Evolutionary conservation across 2,113 vertebrate genomes (phyloP).

Genomic region (Podarcis muralis): DNA sequence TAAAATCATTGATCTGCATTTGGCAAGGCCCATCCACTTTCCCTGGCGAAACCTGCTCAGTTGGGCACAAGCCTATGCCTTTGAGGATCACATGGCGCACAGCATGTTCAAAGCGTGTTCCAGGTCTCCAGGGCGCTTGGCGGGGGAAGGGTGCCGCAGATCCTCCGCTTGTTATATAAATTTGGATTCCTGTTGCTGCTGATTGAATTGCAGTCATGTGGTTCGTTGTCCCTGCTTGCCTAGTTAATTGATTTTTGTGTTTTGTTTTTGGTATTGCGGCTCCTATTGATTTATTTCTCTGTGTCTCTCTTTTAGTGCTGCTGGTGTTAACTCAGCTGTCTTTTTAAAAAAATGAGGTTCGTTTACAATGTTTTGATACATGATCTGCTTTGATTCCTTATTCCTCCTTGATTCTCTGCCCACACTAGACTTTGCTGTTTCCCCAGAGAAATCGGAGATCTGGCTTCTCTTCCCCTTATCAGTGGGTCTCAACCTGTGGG

Average conservation of each 20-base stretch:
- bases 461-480: background rate
- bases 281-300: background rate
- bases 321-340: background rate
- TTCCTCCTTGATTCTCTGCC: background rate
- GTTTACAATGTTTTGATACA: too few relatives aligned
- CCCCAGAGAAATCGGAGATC: background rate
- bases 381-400: background rate
- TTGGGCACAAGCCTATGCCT: background rate
- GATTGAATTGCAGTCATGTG: conserved; percentile 6
- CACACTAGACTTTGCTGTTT: background rate
- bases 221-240: background rate
- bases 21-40: background rate
- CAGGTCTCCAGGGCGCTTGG: conserved; percentile 1
- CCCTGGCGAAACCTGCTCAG: conserved; percentile 4
- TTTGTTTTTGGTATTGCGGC: background rate
- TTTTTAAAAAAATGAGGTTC: background rate
- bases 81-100: background rate
- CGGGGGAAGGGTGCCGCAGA: background rate
- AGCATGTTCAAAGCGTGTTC: conserved; percentile 10
- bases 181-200: background rate
- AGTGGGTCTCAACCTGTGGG: too few relatives aligned
- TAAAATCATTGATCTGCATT: background rate
- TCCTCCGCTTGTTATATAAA: conserved; percentile 5
- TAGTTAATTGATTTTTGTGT: conserved; percentile 9
- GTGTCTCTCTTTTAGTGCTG: background rate